Percentiles rank a stretch among this genome's conserved stretches.
Evolutionary conservation across 2,113 vertebrate species (phyloP).

Genomic region (Plotosus lineatus): DNA sequence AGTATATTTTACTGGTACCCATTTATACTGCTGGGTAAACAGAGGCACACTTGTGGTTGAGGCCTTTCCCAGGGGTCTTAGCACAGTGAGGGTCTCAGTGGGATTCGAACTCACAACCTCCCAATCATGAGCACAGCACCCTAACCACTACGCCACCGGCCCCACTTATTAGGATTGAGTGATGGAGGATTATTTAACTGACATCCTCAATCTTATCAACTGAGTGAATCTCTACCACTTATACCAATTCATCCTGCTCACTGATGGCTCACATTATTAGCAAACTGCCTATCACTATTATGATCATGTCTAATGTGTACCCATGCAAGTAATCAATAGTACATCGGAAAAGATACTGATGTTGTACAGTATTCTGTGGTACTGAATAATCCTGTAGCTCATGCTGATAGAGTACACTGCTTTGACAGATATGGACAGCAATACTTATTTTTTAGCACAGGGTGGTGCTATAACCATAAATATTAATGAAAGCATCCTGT

Average conservation of each 20-base stretch:
- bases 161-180: conserved; percentile 16
- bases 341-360: too few relatives aligned
- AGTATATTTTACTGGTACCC: too few relatives aligned
- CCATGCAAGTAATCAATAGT: not conserved
- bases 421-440: not conserved
- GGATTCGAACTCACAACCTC: too few relatives aligned
- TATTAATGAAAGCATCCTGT: not conserved
- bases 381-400: not conserved
- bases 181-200: not conserved
- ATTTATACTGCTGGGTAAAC: too few relatives aligned
- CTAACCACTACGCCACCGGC: too few relatives aligned
- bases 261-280: not conserved
- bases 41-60: too few relatives aligned
- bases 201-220: not conserved
- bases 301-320: not conserved
- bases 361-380: too few relatives aligned
- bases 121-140: too few relatives aligned
- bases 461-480: conserved; percentile 34
- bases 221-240: not conserved
- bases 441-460: conserved; percentile 32
- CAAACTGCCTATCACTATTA: not conserved
- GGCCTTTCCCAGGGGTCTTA: too few relatives aligned
- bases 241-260: not conserved
- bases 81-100: too few relatives aligned
- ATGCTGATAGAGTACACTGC: not conserved